Evolutionary conservation across 1,140 invertebrate species (phyloP).

Genomic region (Neodiprion fabricii): DNA sequence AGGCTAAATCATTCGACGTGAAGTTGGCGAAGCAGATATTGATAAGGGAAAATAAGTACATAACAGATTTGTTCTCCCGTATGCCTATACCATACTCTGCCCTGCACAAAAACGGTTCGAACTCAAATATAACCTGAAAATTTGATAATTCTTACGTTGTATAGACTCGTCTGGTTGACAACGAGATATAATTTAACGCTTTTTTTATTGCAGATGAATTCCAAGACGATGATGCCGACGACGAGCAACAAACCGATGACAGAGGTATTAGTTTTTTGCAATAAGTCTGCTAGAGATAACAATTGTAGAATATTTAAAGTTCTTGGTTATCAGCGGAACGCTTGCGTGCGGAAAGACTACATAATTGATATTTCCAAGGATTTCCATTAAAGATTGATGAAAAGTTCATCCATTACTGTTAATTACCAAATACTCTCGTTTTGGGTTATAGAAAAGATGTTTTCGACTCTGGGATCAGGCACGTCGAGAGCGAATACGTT

Average conservation of each 20-base stretch:
- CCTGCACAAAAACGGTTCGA: slow-evolving; percentile 37
- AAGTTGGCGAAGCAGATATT: slow-evolving; percentile 47
- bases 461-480: slow-evolving; percentile 23
- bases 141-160: slow-evolving; percentile 10
- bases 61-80: slow-evolving; percentile 55
- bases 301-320: too few species aligned
- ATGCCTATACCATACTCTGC: slow-evolving; percentile 49
- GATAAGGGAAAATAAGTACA: slow-evolving; percentile 54
- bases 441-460: slow-evolving; percentile 34
- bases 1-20: slow-evolving; percentile 48
- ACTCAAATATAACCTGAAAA: slow-evolving; percentile 34
- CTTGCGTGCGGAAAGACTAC: too few species aligned
- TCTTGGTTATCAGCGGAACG: too few species aligned
- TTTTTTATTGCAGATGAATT: slow-evolving; percentile 5
- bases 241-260: background rate
- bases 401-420: too few species aligned
- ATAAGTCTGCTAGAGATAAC: too few species aligned
- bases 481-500: slow-evolving; percentile 55
- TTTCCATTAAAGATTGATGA: too few species aligned
- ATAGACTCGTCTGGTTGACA: background rate
- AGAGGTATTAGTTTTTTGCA: background rate
- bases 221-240: background rate
- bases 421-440: too few species aligned
- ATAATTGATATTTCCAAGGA: too few species aligned
- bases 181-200: slow-evolving; percentile 1